phyloP scores from a whole-genome alignment of 1,140 invertebrate genomes.

The Adoxophyes honmai region DNA sequence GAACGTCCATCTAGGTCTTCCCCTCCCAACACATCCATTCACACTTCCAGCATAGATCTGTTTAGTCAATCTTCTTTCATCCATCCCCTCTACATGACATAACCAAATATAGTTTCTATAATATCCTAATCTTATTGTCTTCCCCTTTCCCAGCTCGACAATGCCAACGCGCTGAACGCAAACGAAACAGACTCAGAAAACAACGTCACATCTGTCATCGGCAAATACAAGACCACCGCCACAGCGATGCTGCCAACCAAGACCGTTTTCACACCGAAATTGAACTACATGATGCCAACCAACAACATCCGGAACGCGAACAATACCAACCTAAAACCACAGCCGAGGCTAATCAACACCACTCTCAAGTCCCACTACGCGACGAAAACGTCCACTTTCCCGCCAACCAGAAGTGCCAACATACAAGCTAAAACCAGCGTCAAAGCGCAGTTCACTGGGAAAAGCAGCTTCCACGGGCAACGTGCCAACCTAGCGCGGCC shows the following conservation, averaged over 20 bases:
- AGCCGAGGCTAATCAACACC: constrained; percentile 49
- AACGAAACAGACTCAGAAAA: constrained; percentile 65
- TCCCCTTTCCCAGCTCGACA: constrained; percentile 59
- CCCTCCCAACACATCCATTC: too few species aligned
- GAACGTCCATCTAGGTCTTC: too few species aligned
- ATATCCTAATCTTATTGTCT: neutral
- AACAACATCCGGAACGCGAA: constrained; percentile 64
- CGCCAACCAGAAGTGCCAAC: constrained; percentile 67
- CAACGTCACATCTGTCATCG: constrained; percentile 64
- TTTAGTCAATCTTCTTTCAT: too few species aligned
- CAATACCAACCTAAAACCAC: constrained; percentile 63
- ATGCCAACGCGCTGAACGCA: constrained; percentile 57
- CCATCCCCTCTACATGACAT: too few species aligned
- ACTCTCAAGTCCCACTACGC: constrained; percentile 59
- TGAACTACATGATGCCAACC: constrained; percentile 67
- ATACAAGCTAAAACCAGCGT: constrained; percentile 46
- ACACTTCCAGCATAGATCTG: too few species aligned
- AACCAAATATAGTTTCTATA: too few species aligned
- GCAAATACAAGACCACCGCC: constrained; percentile 61
- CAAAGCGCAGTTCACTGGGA: constrained; percentile 54
- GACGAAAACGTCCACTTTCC: constrained; percentile 67
- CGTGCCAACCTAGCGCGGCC: constrained; percentile 60
- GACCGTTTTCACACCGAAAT: constrained; percentile 57
- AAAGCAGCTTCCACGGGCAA: constrained; percentile 66
- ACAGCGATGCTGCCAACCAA: constrained; percentile 60